Base-by-base conservation (phyloP, 1,140 invertebrate genomes). In the Zaprionus nigranus region DNA sequence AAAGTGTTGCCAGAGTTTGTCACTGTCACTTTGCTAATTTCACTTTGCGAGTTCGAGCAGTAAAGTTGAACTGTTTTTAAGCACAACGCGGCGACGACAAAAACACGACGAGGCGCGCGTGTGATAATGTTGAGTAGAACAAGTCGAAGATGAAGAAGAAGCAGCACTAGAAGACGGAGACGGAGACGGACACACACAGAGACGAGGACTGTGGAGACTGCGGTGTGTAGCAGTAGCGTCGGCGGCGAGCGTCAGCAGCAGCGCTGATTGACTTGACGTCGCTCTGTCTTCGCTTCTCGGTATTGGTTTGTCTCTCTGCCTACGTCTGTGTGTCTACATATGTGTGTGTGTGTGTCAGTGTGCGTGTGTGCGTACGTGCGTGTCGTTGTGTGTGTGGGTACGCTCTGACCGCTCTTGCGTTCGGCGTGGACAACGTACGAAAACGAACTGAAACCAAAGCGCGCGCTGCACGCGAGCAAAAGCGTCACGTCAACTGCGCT, bases 391-490 rank as follows among this genome's bases (percentile, higher is more conserved):
- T 61, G 74, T 51, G 78, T 67, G 53, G 40, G 56, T 54, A 60
- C 49, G 46, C 53, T 56, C 58, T 68, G 63, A 81, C 56, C 73
- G 63, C 17, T 73, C 17, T 73, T 51, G 63, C 77, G 76, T 86
- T 86, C 78, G 84, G 75, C 88, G 78, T 88, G 84, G 57, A 75
- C 75, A 74, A 72, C 84, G 85, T 81, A 81, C 86, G 72, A 90
- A 90, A 90, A 83, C 85, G 79, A 77, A 88, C 81, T 88, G 81
- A 88, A 88, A 75, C 71, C 71, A 78, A 83, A 88, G 81, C 75
- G 85, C 78, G 79, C 78, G 79, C 64, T 81, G 85, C 85, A 88
- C 74, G 81, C 74, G 61, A 87, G 81, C 84, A 88, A 87, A 83
- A 87, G 84, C 80, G 81, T 85, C 76, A 56, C 51, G 75, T 49